Evolutionary conservation across 1,140 invertebrate species (phyloP), one percentile per base, ranked within the genome.

Genomic region (Cephus cinctus): DNA sequence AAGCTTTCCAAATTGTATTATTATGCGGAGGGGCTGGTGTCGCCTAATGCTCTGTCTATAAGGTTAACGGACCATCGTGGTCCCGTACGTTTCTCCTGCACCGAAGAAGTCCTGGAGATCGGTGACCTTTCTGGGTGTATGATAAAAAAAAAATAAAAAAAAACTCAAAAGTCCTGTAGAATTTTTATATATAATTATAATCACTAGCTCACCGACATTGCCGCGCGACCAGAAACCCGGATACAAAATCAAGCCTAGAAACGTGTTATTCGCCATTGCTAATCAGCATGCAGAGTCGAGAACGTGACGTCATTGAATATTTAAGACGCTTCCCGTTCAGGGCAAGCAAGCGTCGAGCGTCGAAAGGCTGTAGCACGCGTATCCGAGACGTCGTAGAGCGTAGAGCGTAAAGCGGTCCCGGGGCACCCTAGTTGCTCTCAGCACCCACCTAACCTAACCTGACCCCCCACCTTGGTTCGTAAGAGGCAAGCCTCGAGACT

Each of bases 271-370:
- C 54, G 61, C 59, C 57, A 56, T 56, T 57, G 64, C 65, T 71
- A 73, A 75, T 75, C 62, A 72, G 57, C 72, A 72, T 72, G 63
- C 66, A 52, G 68, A 73, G 68, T 63, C 53, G 62, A 64, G 67
- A 67, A 70, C 65, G 67, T 68, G 64, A 69, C 59, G 65, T 56
- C 67, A 71, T 68, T 75, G 71, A 73, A 75, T 73, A 73, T 75
- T 73, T 72, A 73, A 75, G 68, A 68, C 65, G 68, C 45, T 30
- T 12, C 34, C 14, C 11, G 34, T 18, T 57, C 57, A 56, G 52
- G 54, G 59, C 46, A 53, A 58, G 46, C 59, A 54, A 53, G 44
- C 40, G 6, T 27, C 6, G 30, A 32, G 38, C 49, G 50, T 22
- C 42, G 54, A 59, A 57, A n/a, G n/a, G n/a, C n/a, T n/a, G n/a